These are phyloP conservation scores for Catostomus latipinnis DNA, from an alignment of 2,797 vertebrate species.

Conservation along the genomic window DNA sequence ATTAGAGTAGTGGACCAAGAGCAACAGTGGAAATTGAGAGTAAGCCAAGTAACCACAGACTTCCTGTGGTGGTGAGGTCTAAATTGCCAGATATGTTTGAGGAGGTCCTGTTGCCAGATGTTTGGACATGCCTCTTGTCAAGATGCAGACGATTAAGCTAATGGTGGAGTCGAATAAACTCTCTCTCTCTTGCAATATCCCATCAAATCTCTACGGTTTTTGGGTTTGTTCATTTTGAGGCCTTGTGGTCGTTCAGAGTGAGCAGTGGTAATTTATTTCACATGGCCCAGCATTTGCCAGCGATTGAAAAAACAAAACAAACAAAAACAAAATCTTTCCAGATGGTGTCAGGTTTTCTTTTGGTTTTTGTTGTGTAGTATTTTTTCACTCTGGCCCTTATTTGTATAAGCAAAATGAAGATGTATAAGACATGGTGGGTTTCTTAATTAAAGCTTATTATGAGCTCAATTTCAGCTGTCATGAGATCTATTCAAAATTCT, in stretches of 20 bases:
- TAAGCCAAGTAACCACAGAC: background rate
- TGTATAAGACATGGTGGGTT: background rate
- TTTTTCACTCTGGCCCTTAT: background rate
- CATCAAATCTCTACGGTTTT: slow-evolving; percentile 16
- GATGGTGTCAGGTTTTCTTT: slow-evolving; percentile 46
- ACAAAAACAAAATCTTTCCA: slow-evolving; percentile 47
- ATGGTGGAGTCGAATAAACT: slow-evolving; percentile 11
- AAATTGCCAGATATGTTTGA: background rate
- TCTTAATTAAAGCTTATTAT: background rate
- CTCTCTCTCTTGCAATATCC: background rate
- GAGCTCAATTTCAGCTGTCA: background rate
- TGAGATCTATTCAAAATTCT: background rate
- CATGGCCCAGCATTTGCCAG: slow-evolving; percentile 38
- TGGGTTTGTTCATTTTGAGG: slow-evolving; percentile 31
- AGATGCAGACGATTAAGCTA: slow-evolving; percentile 22
- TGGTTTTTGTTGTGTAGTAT: background rate
- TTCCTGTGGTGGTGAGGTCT: slow-evolving; percentile 3
- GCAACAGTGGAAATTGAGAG: background rate
- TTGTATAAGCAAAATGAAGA: background rate
- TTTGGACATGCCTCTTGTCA: slow-evolving; percentile 1
- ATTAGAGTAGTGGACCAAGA: background rate
- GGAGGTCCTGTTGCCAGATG: slow-evolving; percentile 14
- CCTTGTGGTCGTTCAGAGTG: slow-evolving; percentile 15
- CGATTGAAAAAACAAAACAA: slow-evolving; percentile 8
- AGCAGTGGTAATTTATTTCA: slow-evolving; percentile 46